These are phyloP conservation scores for Drosophila bocqueti DNA, from an alignment of 1,140 invertebrate genomes.

Conservation along the genomic window DNA sequence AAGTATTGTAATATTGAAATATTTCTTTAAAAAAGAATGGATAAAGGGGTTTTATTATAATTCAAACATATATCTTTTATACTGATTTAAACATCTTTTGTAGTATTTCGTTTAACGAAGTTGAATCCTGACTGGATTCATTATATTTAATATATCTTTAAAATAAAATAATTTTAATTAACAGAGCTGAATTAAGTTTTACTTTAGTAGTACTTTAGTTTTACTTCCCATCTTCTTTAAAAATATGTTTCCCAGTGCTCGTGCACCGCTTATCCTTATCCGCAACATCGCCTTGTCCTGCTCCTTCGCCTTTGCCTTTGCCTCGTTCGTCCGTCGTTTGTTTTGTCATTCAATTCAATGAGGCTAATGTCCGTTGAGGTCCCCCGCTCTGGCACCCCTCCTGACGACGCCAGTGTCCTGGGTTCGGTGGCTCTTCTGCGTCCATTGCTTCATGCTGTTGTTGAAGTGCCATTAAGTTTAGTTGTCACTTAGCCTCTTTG, in stretches of 20 bases:
- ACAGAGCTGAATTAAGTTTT: not conserved
- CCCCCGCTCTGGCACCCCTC: slow-evolving; percentile 3
- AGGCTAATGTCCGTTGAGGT: slow-evolving; percentile 84
- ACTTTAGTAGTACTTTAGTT: no score
- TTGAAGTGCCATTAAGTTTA: slow-evolving; percentile 85
- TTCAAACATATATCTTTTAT: no score
- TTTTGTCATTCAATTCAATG: slow-evolving; percentile 84
- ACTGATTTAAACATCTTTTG: no score
- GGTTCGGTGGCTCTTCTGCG: slow-evolving; percentile 66
- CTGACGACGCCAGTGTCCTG: slow-evolving; percentile 11
- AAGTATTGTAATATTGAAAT: no score
- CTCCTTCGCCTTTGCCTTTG: slow-evolving; percentile 46
- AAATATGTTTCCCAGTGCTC: not conserved
- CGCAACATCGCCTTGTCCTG: slow-evolving; percentile 68
- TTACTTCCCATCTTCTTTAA: not conserved
- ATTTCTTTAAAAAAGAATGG: no score
- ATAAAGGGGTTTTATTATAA: no score
- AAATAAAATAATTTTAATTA: no score
- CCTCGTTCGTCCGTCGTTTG: slow-evolving; percentile 66
- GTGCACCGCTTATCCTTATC: slow-evolving; percentile 79
- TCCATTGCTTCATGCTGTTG: slow-evolving; percentile 83
- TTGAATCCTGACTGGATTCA: no score
- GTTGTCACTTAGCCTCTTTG: slow-evolving; percentile 84
- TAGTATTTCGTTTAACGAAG: no score
- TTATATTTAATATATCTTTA: no score